A percentile compares a stretch with the other conserved stretches of the same genome.
Conservation (phyloP, 2,113 vertebrate species). For the Lates calcarifer region DNA sequence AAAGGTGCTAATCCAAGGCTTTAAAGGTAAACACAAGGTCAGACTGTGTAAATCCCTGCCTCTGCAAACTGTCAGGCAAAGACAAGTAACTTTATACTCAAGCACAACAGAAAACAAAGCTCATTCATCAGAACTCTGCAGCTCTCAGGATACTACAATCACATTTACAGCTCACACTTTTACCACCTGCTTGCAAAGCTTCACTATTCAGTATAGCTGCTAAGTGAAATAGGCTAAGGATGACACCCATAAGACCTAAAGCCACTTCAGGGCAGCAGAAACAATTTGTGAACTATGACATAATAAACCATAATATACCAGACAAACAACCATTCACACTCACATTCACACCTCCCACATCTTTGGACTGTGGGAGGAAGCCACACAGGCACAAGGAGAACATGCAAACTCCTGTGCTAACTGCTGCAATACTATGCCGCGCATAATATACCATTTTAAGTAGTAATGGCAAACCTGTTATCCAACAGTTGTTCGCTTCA, state of each 20-base stretch:
- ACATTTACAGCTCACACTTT: conserved; percentile 20
- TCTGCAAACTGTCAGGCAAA: neutral
- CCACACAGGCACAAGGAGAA: too few relatives aligned
- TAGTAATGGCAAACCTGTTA: neutral
- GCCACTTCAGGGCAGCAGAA: neutral
- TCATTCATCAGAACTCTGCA: conserved; percentile 36
- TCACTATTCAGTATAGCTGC: too few relatives aligned
- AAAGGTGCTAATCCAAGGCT: conserved; percentile 9
- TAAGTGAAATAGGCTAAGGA: too few relatives aligned
- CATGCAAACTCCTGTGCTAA: too few relatives aligned
- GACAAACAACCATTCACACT: too few relatives aligned
- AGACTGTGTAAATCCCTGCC: conserved; percentile 8
- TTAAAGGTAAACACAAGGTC: conserved; percentile 43
- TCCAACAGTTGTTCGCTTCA: neutral
- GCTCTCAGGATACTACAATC: neutral
- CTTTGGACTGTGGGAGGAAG: too few relatives aligned
- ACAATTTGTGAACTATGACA: neutral
- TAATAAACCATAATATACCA: too few relatives aligned
- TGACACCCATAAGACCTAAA: too few relatives aligned
- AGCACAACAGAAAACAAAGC: conserved; percentile 30
- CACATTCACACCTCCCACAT: too few relatives aligned
- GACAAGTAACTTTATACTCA: neutral
- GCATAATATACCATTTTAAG: neutral
- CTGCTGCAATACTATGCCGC: too few relatives aligned
- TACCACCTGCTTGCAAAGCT: neutral